Evolutionary conservation across 2,797 vertebrate genomes (phyloP), one percentile per base, ranked within the genome.

Genomic region (Capromys pilorides): DNA sequence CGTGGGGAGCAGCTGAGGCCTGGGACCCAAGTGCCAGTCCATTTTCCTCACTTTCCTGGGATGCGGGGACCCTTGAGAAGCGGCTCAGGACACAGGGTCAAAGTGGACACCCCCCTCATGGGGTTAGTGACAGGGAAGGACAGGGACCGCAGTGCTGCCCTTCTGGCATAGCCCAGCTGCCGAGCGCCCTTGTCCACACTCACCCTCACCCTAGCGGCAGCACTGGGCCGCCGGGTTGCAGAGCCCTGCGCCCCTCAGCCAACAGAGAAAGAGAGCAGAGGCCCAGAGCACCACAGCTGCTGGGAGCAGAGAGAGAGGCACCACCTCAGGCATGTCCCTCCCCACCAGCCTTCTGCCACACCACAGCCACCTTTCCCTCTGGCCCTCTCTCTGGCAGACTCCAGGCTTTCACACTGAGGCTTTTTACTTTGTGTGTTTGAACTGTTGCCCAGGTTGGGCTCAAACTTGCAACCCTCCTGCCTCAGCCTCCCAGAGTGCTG

Each of bases 141-240:
- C 51, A n/a, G 59, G 49, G 28, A 69, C 0, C 10, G 8, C 57
- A 22, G 16, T 2, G 28, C 57, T 8, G 6, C 6, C 24, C 9
- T 8, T 36, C 6, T 24, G 4, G 61, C 31, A 51, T 39, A 3
- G 57, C 33, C 81, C 19, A 0, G 0, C 6, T 3, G 18, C 84
- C 33, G 16, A 71, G 57, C 33, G 8, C 86, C n/a, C n/a, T n/a
- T 3, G 19, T 12, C 28, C 2, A 45, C 45, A 45, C 0, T n/a
- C n/a, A n/a, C 11, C 2, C 21, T 10, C 1, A 4, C 19, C 57
- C 10, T 0, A 19, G 10, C 4, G 5, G 13, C 5, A 0, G 0
- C 81, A 12, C 19, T 6, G 2, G 3, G 39, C 59, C 83, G 3
- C 2, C 0, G 12, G 28, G 51, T 2, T 3, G 1, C 0, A 0